Evolutionary conservation across 2,113 vertebrate species (phyloP).

Genomic region (Psettodes erumei): DNA sequence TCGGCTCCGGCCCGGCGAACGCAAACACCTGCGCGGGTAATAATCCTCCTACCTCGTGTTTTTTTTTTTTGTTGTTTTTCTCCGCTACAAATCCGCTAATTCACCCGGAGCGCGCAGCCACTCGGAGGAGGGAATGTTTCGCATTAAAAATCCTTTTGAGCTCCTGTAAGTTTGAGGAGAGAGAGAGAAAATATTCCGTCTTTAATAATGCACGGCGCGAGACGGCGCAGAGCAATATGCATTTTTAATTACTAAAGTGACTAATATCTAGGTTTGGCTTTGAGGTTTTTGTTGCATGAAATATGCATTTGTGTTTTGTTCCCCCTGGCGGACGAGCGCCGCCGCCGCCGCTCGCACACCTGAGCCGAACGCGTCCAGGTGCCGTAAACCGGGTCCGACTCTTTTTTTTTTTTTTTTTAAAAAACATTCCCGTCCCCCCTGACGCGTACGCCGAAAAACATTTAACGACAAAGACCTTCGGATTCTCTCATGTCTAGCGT

Average conservation of each 20-base stretch:
- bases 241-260: conserved; percentile 99
- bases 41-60: too few relatives aligned
- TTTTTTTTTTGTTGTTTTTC: too few relatives aligned
- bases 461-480: too few relatives aligned
- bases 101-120: conserved; percentile 88
- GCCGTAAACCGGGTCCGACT: too few relatives aligned
- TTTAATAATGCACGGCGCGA: conserved; percentile 98
- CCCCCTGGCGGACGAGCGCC: too few relatives aligned
- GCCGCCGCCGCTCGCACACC: conserved; percentile 87
- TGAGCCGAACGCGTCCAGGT: conserved; percentile 78
- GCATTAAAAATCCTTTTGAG: conserved; percentile 99
- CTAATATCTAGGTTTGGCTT: conserved; percentile 99
- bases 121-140: conserved; percentile 92
- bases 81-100: conserved; percentile 93
- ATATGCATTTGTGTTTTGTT: conserved; percentile 94
- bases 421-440: too few relatives aligned
- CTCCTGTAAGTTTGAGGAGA: conserved; percentile 90
- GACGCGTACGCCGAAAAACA: too few relatives aligned
- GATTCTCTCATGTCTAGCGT: too few relatives aligned
- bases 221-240: conserved; percentile 96
- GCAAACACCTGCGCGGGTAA: too few relatives aligned
- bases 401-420: too few relatives aligned
- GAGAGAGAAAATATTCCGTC: conserved; percentile 81
- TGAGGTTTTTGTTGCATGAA: conserved; percentile 99
- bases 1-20: too few relatives aligned